phyloP scores from a whole-genome alignment of 2,797 vertebrate species.

The Mormyrops boulengeri region DNA sequence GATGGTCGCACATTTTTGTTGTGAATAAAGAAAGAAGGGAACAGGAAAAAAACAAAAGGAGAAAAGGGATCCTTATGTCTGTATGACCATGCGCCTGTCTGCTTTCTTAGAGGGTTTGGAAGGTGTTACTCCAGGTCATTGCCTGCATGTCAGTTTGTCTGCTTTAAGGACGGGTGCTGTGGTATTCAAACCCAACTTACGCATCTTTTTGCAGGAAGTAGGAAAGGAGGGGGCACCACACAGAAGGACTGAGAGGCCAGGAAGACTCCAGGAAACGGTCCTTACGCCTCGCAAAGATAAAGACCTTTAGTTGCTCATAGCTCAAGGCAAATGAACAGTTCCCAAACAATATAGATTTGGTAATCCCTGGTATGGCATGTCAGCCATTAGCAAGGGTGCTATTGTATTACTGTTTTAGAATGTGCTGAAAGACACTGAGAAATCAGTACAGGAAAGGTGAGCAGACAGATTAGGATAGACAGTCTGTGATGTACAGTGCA shows the following conservation, averaged over 20 bases:
- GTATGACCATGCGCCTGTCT: not conserved
- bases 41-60: not conserved
- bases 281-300: conserved; percentile 22
- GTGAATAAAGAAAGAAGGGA: not conserved
- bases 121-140: not conserved
- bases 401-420: not conserved
- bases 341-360: not conserved
- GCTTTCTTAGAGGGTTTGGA: not conserved
- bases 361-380: not conserved
- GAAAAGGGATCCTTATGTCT: not conserved
- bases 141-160: not conserved
- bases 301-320: not conserved
- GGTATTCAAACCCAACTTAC: not conserved
- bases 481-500: not conserved
- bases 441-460: not conserved
- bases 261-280: conserved; percentile 23
- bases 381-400: not conserved
- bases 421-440: not conserved
- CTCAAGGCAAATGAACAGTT: not conserved
- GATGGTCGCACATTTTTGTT: not conserved
- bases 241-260: conserved; percentile 22
- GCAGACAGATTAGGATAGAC: not conserved
- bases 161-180: not conserved
- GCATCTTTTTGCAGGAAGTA: conserved; percentile 45
- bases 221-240: conserved; percentile 33